These are phyloP conservation scores for Sinocyclocheilus maitianheensis DNA, from an alignment of 2,113 vertebrate species.

Conservation along the genomic window DNA sequence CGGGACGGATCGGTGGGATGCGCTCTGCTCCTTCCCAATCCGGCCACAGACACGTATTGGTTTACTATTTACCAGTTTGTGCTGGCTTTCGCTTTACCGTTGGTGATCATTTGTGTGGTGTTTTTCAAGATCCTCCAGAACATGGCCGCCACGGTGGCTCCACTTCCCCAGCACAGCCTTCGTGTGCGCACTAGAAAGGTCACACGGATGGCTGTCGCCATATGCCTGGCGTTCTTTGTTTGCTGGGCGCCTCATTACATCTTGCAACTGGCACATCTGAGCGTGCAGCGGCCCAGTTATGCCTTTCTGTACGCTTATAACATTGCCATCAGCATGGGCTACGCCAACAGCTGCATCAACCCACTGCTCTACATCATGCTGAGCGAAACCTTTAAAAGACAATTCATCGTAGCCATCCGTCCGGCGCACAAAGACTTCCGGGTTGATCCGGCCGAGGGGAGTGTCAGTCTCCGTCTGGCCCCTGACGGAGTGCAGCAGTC, in stretches of 20 bases:
- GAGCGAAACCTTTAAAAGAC: constrained; percentile 59
- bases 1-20: constrained; percentile 62
- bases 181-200: constrained; percentile 57
- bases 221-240: constrained; percentile 62
- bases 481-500: constrained; percentile 43
- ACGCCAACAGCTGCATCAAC: constrained; percentile 69
- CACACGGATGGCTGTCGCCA: constrained; percentile 57
- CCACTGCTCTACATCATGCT: constrained; percentile 68
- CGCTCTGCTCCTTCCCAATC: constrained; percentile 63
- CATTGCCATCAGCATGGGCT: constrained; percentile 64
- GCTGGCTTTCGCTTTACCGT: constrained; percentile 69
- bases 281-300: constrained; percentile 56
- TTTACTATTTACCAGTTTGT: constrained; percentile 77
- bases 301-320: constrained; percentile 65
- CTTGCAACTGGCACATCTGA: constrained; percentile 63
- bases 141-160: constrained; percentile 57
- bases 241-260: constrained; percentile 68
- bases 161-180: constrained; percentile 56
- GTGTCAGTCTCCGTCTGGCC: constrained; percentile 46
- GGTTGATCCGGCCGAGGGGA: constrained; percentile 50
- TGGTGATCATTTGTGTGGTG: constrained; percentile 62
- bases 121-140: constrained; percentile 65
- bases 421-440: constrained; percentile 59
- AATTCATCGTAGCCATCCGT: constrained; percentile 58
- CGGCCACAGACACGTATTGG: constrained; percentile 63